Conservation (phyloP, 2,113 vertebrate genomes). For the Megalops atlanticus region DNA sequence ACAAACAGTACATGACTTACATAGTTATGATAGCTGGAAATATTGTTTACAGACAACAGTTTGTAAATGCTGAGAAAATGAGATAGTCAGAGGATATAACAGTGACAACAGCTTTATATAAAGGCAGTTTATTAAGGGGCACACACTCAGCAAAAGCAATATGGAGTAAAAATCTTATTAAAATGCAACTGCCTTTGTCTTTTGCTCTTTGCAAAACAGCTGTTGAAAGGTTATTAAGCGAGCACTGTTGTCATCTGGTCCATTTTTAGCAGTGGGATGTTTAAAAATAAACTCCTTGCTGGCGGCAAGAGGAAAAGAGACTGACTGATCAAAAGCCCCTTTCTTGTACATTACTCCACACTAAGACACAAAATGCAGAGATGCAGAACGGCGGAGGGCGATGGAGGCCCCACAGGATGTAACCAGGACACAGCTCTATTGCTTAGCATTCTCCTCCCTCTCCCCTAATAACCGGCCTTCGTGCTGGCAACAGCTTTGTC, state of each 20-base stretch:
- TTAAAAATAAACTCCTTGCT: too few species aligned
- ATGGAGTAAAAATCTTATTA: background rate
- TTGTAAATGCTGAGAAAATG: background rate
- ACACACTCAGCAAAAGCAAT: background rate
- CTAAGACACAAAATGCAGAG: background rate
- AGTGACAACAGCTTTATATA: background rate
- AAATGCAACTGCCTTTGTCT: too few species aligned
- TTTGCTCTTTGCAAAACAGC: too few species aligned
- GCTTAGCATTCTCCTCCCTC: background rate
- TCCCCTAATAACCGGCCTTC: too few species aligned
- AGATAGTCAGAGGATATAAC: background rate
- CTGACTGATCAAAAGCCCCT: background rate
- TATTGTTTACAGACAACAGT: background rate
- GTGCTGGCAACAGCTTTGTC: slow-evolving; percentile 21
- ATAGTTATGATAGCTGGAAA: background rate
- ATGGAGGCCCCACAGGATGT: background rate
- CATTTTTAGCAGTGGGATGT: too few species aligned
- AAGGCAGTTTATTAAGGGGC: background rate
- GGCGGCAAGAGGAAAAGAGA: too few species aligned
- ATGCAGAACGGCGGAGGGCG: too few species aligned
- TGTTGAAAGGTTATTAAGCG: too few species aligned
- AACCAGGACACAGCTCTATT: slow-evolving; percentile 27
- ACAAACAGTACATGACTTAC: too few species aligned
- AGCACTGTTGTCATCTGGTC: too few species aligned
- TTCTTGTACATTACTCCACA: background rate